Evolutionary conservation across 2,888 invertebrate genomes (phyloP), one percentile per base, ranked within the genome.

Genomic region (Lepidochrysops patricia): DNA sequence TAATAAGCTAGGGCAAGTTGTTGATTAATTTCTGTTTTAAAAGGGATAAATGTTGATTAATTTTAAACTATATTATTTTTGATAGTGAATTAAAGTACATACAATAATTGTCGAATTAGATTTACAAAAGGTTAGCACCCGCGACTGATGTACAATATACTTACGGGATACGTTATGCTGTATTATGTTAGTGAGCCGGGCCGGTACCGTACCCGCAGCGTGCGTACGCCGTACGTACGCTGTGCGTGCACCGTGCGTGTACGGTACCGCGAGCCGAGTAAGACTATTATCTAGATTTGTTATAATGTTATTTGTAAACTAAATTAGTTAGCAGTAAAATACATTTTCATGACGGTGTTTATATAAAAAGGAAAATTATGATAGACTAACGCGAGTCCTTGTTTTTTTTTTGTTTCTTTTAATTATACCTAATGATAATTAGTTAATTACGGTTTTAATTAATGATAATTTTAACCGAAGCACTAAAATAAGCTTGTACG

Each of bases 1-100:
- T 87, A 88, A 87, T 82, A 83, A 83, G 75, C 75, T 89, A 89
- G 88, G 87, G 84, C 89, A 89, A 90, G 90, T 91, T 91, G 90
- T 91, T 91, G 90, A 43, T 91, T 91, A 91, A 90, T 90, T 90
- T 89, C 90, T 90, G 89, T 91, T 90, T 90, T 89, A 86, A 85
- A 84, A 82, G 86, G 72, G 64, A 66, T 77, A 80, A 80, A 87
- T 87, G 89, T 88, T 89, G 79, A 88, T 87, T 88, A 88, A 84
- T 89, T 84, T 87, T 87, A 86, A 87, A 80, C 74, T 76, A 76
- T 77, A 72, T 78, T 80, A 82, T 82, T 79, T 82, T 80, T 80
- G 76, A 78, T 88, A 88, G 87, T 83, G 77, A 74, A 78, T 82
- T 82, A 82, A 87, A 88, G 87, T 87, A 87, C 87, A 54, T 54